These are phyloP conservation scores for Anthopleura sola DNA, from an alignment of 64 coral and sea anemone genomes.

Conservation along the genomic window DNA sequence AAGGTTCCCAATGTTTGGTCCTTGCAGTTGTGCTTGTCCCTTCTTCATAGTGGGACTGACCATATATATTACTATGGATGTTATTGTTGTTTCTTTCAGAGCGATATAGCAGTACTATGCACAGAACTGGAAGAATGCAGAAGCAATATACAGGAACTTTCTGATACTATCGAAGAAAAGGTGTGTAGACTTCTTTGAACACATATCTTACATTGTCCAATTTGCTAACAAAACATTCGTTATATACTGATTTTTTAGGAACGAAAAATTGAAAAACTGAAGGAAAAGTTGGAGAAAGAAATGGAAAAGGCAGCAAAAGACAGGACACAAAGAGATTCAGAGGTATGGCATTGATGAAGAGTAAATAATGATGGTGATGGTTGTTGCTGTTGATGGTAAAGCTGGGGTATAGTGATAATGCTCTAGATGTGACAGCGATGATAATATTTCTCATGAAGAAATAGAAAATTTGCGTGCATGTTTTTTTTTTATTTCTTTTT, in stretches of 20 bases:
- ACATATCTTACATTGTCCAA: background rate
- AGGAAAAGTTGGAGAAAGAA: conserved; percentile 59
- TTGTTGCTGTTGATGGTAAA: background rate
- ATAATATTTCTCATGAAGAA: background rate
- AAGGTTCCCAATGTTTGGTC: too few relatives aligned
- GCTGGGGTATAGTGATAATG: background rate
- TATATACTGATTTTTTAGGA: conserved; percentile 27
- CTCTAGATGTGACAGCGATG: background rate
- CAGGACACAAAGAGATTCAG: conserved; percentile 40
- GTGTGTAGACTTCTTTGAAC: background rate
- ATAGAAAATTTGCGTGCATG: too few relatives aligned
- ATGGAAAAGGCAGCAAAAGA: conserved; percentile 55
- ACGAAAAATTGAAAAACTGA: conserved; percentile 56
- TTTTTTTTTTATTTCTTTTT: too few relatives aligned
- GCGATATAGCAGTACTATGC: conserved; percentile 43
- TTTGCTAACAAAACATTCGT: background rate
- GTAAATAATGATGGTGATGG: background rate
- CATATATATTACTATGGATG: too few relatives aligned
- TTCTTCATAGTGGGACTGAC: too few relatives aligned
- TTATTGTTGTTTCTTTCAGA: conserved; percentile 23
- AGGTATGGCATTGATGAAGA: conserved; percentile 16
- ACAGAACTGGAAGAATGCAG: conserved; percentile 76
- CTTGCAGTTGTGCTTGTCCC: too few relatives aligned
- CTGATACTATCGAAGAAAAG: conserved; percentile 76
- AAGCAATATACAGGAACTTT: conserved; percentile 63